Evolutionary conservation across 1,140 invertebrate species (phyloP), one percentile per base, ranked within the genome.

Genomic region (Cotesia chilonis): DNA sequence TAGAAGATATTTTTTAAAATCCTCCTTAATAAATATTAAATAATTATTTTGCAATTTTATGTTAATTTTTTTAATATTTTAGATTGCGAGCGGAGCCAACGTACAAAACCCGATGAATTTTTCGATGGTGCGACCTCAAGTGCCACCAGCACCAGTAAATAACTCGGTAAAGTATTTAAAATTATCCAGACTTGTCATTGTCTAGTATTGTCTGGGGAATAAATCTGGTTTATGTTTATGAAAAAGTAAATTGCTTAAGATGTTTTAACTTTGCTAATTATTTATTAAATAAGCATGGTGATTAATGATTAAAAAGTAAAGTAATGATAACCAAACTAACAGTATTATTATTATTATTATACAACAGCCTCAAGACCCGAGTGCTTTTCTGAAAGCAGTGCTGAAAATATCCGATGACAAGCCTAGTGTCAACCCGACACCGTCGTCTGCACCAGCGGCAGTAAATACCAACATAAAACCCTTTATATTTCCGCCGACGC

Each of bases 331-430:
- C 73, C 74, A 73, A 36, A 75, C 70, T 55, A 55, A 55, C 14
- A 55, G 5, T 20, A 59, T 35, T 10, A 17, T 66, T 66, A 28
- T 52, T 14, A 14, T 14, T 14, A 72, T 54, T 69, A 70, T 68
- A 73, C 57, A 47, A 38, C 72, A 82, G 77, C 78, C 80, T n/a
- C 83, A 83, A 76, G 84, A 87, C 75, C 84, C 83, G 12, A 86
- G 85, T 63, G 84, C 84, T 36, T 82, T 84, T 70, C 80, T 87
- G 68, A 87, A 85, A 71, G 84, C 83, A 20, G 76, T 87, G 71
- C 71, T 87, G 71, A 86, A 84, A 76, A 87, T 87, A 70, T 73
- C 81, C 1, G 81, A 85, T 37, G 82, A 81, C 47, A 84, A 74
- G 10, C 35, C 66, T 68, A 59, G 54, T 52, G 17, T 68, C 4